These are phyloP conservation scores for Saccostrea echinata DNA, from an alignment of 1,140 invertebrate genomes.

Conservation along the genomic window DNA sequence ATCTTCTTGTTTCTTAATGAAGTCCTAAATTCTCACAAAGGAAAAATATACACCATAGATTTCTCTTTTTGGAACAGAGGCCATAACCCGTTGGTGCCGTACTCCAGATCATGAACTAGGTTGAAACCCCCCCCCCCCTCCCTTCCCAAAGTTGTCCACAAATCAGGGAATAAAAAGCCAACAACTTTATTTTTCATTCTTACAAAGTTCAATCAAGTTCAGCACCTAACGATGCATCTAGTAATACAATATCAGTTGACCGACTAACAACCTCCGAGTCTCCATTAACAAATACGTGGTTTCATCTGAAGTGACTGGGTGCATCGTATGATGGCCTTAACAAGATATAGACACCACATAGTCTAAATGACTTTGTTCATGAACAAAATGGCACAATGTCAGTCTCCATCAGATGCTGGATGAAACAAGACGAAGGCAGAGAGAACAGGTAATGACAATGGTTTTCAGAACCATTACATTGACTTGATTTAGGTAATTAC, in stretches of 20 bases:
- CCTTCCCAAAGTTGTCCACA: too few relatives aligned
- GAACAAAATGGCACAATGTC: neutral
- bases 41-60: too few relatives aligned
- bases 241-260: too few relatives aligned
- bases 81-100: too few relatives aligned
- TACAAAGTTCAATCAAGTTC: too few relatives aligned
- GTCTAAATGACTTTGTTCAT: constrained; percentile 11
- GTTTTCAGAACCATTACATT: constrained; percentile 2
- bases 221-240: too few relatives aligned
- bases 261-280: too few relatives aligned
- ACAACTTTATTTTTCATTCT: neutral
- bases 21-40: too few relatives aligned
- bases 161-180: neutral
- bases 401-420: neutral
- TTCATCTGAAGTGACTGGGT: neutral
- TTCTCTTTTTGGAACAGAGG: too few relatives aligned
- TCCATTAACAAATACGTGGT: neutral
- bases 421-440: neutral
- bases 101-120: too few relatives aligned
- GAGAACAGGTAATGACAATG: constrained; percentile 14
- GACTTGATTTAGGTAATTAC: neutral
- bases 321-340: neutral
- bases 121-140: neutral
- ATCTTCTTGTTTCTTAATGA: too few relatives aligned
- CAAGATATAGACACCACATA: neutral